phyloP scores from a whole-genome alignment of 2,888 invertebrate genomes.

The Psylliodes chrysocephalus region DNA sequence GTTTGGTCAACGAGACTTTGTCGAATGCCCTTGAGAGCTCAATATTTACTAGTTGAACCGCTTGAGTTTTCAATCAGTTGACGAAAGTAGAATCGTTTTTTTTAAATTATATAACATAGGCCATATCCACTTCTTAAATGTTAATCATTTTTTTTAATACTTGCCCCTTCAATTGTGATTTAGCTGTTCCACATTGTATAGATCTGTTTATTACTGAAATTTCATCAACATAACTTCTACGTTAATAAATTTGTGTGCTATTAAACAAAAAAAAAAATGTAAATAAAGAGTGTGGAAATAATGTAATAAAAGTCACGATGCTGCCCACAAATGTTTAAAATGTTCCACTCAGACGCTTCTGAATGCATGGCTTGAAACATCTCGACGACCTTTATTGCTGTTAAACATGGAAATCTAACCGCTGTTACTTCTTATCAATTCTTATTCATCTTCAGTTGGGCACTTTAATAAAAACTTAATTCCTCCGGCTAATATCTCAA shows the following conservation, averaged over 20 bases:
- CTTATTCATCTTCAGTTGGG: constrained; percentile 36
- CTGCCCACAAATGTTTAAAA: constrained; percentile 20
- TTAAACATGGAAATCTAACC: constrained; percentile 50
- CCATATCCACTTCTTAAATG: no score
- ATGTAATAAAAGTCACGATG: constrained; percentile 3
- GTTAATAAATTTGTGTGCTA: no score
- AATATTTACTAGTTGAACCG: background rate
- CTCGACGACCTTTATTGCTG: constrained; percentile 44
- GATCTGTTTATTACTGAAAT: no score
- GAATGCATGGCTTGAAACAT: constrained; percentile 3
- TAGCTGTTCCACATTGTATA: no score
- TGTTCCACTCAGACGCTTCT: constrained; percentile 45
- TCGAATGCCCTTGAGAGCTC: background rate
- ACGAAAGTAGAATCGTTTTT: no score
- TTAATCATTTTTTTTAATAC: no score
- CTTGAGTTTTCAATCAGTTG: no score
- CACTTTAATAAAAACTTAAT: constrained; percentile 40
- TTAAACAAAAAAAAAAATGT: constrained; percentile 37
- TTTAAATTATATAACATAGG: no score
- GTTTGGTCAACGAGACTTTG: no score
- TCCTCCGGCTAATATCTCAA: constrained; percentile 48
- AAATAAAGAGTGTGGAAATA: constrained; percentile 15
- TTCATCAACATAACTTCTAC: no score
- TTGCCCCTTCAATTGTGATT: no score
- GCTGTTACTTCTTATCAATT: constrained; percentile 43